phyloP scores from a whole-genome alignment of 2,113 vertebrate species.

The Ia io region DNA sequence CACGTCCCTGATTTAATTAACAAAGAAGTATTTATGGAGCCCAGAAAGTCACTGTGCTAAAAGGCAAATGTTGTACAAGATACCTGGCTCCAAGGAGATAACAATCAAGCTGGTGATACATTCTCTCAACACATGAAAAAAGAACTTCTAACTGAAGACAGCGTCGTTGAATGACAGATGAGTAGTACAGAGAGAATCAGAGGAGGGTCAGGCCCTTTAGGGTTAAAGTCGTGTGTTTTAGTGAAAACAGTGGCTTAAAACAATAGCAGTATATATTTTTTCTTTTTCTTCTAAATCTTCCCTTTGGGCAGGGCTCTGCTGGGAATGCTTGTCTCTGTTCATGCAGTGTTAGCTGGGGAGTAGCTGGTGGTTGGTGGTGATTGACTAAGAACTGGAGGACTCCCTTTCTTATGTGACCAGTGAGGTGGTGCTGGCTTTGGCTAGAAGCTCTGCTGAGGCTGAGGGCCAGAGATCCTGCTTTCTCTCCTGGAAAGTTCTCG shows the following conservation, averaged over 20 bases:
- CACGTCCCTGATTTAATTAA: constrained; percentile 28
- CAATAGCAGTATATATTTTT: neutral
- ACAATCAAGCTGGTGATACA: neutral
- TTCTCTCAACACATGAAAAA: neutral
- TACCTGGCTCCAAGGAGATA: neutral
- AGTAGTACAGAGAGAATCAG: neutral
- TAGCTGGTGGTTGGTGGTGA: neutral
- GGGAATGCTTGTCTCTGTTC: neutral
- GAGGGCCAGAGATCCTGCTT: neutral
- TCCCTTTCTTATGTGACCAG: neutral
- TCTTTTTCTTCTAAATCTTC: neutral
- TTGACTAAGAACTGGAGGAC: neutral
- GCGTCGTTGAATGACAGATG: neutral
- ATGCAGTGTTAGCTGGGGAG: neutral
- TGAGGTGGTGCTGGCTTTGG: neutral
- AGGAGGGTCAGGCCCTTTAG: neutral
- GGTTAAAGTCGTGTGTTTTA: neutral
- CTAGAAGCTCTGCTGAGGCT: too few species aligned
- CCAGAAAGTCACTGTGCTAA: neutral
- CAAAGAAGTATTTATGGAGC: neutral
- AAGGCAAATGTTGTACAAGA: neutral
- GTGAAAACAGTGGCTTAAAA: neutral
- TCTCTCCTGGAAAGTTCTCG: neutral
- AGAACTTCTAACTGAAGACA: neutral
- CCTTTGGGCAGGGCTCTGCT: neutral